phyloP scores from a whole-genome alignment of 2,888 invertebrate genomes.

The Cordylochernes scorpioides region DNA sequence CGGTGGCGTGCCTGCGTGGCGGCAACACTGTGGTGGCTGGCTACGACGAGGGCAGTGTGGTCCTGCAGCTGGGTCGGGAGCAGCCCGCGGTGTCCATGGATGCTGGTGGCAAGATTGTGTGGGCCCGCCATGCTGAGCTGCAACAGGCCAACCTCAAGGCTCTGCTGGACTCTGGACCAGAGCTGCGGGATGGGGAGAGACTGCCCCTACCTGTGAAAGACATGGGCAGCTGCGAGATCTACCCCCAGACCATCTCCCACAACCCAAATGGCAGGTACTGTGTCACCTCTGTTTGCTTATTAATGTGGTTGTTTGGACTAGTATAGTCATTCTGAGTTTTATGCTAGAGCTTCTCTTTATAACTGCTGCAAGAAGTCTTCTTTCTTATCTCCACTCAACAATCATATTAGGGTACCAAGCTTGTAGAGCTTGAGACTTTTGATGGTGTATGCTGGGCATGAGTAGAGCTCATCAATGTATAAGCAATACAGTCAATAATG shows the following conservation, averaged over 20 bases:
- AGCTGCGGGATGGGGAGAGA: conserved; percentile 64
- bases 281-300: no score
- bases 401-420: no score
- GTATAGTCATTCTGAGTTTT: no score
- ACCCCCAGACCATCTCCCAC: conserved; percentile 90
- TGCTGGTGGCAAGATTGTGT: conserved; percentile 86
- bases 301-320: no score
- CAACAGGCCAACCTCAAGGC: conserved; percentile 84
- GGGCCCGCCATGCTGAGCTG: conserved; percentile 94
- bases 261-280: conserved; percentile 72
- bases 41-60: conserved; percentile 87
- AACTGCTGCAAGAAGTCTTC: no score
- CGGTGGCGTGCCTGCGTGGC: conserved; percentile 67
- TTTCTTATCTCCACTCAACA: no score
- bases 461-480: no score
- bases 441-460: no score
- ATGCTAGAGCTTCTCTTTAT: no score
- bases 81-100: conserved; percentile 99
- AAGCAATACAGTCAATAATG: no score
- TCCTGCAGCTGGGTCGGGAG: conserved; percentile 70
- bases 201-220: conserved; percentile 84
- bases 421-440: no score
- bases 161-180: conserved; percentile 37
- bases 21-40: conserved; percentile 89
- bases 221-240: conserved; percentile 97